phyloP scores from a whole-genome alignment of 2,888 invertebrate species.

The Arge pagana region DNA sequence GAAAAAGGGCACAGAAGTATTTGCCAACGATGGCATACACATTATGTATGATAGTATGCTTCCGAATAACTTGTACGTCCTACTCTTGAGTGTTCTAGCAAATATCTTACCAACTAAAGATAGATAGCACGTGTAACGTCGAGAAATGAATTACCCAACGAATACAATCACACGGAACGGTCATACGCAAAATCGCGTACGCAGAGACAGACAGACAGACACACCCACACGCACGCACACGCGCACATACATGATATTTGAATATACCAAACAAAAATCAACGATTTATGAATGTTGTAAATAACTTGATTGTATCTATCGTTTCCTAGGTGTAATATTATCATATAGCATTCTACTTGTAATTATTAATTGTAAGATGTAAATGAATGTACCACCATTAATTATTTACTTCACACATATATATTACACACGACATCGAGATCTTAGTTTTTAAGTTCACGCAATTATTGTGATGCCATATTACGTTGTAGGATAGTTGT shows the following conservation, averaged over 20 bases:
- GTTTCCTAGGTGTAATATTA: conserved; percentile 38
- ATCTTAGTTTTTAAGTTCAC: conserved; percentile 37
- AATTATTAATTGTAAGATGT: conserved; percentile 36
- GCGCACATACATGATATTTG: not conserved
- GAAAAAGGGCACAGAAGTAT: too few species aligned
- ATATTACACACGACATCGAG: conserved; percentile 34
- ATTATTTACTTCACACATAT: conserved; percentile 27
- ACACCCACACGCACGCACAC: too few species aligned
- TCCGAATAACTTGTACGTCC: too few species aligned
- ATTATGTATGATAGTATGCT: too few species aligned
- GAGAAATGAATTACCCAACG: too few species aligned
- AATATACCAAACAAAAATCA: conserved; percentile 5
- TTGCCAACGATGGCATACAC: too few species aligned
- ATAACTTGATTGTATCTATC: conserved; percentile 44
- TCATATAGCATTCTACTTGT: conserved; percentile 36
- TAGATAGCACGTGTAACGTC: too few species aligned
- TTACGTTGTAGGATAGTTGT: conserved; percentile 39
- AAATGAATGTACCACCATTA: conserved; percentile 29
- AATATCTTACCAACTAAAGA: too few species aligned
- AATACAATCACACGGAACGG: too few species aligned
- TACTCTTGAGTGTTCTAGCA: too few species aligned
- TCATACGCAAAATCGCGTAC: too few species aligned
- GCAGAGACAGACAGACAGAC: too few species aligned
- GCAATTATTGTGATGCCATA: conserved; percentile 47
- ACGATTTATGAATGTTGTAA: conserved; percentile 42